These are phyloP conservation scores for Drosophila sechellia DNA, from an alignment of 1,140 invertebrate species.

Conservation along the genomic window DNA sequence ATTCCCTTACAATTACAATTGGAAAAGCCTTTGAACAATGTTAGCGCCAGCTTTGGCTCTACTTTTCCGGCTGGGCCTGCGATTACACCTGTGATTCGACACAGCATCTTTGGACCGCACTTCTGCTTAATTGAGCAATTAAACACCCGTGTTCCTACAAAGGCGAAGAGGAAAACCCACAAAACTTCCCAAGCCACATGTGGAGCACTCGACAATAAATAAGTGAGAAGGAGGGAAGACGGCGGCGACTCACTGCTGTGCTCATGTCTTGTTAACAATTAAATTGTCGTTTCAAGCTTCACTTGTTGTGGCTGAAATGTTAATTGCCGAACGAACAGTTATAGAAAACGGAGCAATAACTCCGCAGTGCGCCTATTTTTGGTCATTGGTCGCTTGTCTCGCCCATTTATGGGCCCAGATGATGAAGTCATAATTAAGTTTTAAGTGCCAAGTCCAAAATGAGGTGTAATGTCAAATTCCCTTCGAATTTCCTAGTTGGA, in stretches of 20 bases:
- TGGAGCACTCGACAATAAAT: slow-evolving; percentile 63
- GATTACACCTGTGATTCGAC: slow-evolving; percentile 25
- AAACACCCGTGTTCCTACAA: slow-evolving; percentile 76
- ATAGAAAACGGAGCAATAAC: slow-evolving; percentile 73
- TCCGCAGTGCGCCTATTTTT: slow-evolving; percentile 65
- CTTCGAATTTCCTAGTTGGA: slow-evolving; percentile 14
- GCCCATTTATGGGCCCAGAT: slow-evolving; percentile 63
- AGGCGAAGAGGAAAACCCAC: slow-evolving; percentile 56
- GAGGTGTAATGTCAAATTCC: slow-evolving; percentile 36
- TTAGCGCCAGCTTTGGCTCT: slow-evolving; percentile 67
- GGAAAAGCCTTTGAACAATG: slow-evolving; percentile 53
- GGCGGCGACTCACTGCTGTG: slow-evolving; percentile 28
- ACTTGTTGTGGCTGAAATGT: slow-evolving; percentile 80
- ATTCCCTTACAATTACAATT: slow-evolving; percentile 52
- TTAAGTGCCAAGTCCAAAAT: slow-evolving; percentile 49
- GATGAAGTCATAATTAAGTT: slow-evolving; percentile 72
- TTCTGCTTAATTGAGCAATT: slow-evolving; percentile 83
- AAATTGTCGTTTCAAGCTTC: slow-evolving; percentile 84
- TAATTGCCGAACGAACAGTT: slow-evolving; percentile 84
- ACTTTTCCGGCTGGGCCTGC: slow-evolving; percentile 22
- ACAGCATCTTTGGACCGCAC: slow-evolving; percentile 66
- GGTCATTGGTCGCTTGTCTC: slow-evolving; percentile 61
- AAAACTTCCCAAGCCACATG: slow-evolving; percentile 78
- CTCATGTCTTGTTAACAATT: slow-evolving; percentile 81
- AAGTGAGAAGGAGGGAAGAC: slow-evolving; percentile 5